Base-by-base conservation (phyloP, 37 sponge, comb jelly and placozoan genomes). In the Oscarella lobularis region DNA sequence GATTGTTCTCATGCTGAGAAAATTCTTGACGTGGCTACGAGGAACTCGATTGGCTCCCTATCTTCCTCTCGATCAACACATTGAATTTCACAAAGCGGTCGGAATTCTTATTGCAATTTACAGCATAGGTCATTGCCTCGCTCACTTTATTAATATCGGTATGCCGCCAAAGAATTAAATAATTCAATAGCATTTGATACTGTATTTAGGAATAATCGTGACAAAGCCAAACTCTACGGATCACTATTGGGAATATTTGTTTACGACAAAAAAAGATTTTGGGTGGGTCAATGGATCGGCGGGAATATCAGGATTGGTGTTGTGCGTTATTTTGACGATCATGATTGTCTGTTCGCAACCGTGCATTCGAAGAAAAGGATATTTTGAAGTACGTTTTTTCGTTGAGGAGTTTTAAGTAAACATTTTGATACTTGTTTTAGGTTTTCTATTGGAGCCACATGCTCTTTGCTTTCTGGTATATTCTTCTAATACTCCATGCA, bases 391-490 rank as follows among this genome's bases (percentile, higher is more conserved):
- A 55, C n/a, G n/a, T n/a, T n/a, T n/a, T n/a, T n/a, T n/a, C n/a
- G n/a, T n/a, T n/a, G n/a, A n/a, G n/a, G n/a, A n/a, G n/a, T n/a
- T n/a, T n/a, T n/a, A n/a, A n/a, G n/a, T n/a, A n/a, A n/a, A n/a
- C 40, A 1, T 74, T 40, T 6, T 29, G 31, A 9, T n/a, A n/a
- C n/a, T n/a, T n/a, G n/a, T 20, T 75, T 3, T 70, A 88, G 89
- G 85, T 91, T 31, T 91, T 91, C 73, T 91, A 87, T 73, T 91
- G 84, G 84, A 87, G 85, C 27, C 92, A 91, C 67, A 82, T 78
- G 66, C 78, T 91, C 36, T 91, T 78, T 67, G 39, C 81, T 36
- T 32, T 76, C 3, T 91, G 78, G 79, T 87, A 79, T 77, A 77
- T 85, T 1, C 72, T 91, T 1, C 84, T 91, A 34, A 87, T 91